phyloP scores from a whole-genome alignment of 1,140 invertebrate species.

The Metaphire vulgaris region DNA sequence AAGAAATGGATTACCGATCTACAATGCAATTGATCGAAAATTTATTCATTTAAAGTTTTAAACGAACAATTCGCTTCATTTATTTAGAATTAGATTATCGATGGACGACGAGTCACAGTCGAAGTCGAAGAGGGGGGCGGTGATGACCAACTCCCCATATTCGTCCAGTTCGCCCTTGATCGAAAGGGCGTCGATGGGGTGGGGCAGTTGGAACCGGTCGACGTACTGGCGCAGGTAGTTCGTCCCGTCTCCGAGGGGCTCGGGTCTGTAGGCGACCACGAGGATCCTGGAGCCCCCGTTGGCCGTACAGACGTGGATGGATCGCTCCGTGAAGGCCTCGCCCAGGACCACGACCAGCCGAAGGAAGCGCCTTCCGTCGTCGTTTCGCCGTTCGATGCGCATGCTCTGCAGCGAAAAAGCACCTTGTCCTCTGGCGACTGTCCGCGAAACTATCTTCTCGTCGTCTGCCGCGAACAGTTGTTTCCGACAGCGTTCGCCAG shows the following conservation, averaged over 20 bases:
- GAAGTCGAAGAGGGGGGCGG: slow-evolving; percentile 15
- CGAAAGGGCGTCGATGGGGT: slow-evolving; percentile 5
- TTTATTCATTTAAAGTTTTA: no score
- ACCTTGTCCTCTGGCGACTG: neutral
- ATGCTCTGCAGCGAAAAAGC: neutral
- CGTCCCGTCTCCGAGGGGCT: slow-evolving; percentile 15
- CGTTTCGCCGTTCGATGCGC: slow-evolving; percentile 6
- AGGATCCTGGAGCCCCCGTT: neutral
- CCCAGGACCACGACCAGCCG: neutral
- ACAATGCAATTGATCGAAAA: no score
- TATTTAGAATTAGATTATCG: no score
- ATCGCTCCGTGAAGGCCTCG: neutral
- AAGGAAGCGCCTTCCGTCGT: neutral
- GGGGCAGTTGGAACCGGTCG: slow-evolving; percentile 8
- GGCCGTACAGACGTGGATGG: slow-evolving; percentile 15
- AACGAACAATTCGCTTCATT: no score
- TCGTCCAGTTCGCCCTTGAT: neutral
- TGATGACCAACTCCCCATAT: slow-evolving; percentile 1
- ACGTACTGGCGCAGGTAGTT: slow-evolving; percentile 8
- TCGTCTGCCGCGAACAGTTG: neutral
- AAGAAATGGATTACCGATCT: no score
- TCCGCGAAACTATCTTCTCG: neutral
- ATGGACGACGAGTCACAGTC: neutral
- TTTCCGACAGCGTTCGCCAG: neutral
- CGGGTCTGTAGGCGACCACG: neutral